A percentile compares a stretch with the other conserved stretches of the same genome.
These are phyloP conservation scores for Lanius ludovicianus DNA, from an alignment of 2,113 vertebrate genomes.

Conservation along the genomic window DNA sequence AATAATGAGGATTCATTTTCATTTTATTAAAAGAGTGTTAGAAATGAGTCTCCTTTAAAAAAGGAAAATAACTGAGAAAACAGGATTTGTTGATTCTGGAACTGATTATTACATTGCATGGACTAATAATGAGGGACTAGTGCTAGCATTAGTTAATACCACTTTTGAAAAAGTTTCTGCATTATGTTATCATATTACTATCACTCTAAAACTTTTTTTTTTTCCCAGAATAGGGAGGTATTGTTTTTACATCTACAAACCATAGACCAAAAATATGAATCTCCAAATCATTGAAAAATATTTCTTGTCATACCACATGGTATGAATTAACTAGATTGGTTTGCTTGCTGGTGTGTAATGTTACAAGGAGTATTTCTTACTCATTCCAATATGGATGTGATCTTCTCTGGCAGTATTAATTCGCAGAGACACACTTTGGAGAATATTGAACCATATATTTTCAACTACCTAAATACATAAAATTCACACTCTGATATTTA, in stretches of 20 bases:
- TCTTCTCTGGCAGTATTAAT: background rate
- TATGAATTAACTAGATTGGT: background rate
- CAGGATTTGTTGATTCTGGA: slow-evolving; percentile 10
- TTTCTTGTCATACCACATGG: background rate
- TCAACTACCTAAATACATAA: background rate
- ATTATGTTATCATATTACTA: background rate
- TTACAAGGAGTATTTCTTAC: background rate
- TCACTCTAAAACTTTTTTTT: background rate
- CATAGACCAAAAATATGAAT: background rate
- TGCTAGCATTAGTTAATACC: slow-evolving; percentile 15
- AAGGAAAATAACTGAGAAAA: background rate
- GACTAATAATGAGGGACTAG: slow-evolving; percentile 8
- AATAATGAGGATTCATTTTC: background rate
- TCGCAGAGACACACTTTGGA: background rate
- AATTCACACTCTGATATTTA: background rate
- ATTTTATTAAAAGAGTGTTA: background rate
- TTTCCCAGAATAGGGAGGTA: background rate
- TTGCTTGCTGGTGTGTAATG: background rate
- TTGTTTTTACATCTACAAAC: background rate
- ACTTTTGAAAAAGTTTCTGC: background rate
- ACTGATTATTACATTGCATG: background rate
- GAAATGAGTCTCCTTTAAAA: background rate
- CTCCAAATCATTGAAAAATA: background rate
- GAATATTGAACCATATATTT: background rate
- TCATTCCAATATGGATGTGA: background rate